phyloP scores from a whole-genome alignment of 2,888 invertebrate genomes.

The Lasius fuliginosus region DNA sequence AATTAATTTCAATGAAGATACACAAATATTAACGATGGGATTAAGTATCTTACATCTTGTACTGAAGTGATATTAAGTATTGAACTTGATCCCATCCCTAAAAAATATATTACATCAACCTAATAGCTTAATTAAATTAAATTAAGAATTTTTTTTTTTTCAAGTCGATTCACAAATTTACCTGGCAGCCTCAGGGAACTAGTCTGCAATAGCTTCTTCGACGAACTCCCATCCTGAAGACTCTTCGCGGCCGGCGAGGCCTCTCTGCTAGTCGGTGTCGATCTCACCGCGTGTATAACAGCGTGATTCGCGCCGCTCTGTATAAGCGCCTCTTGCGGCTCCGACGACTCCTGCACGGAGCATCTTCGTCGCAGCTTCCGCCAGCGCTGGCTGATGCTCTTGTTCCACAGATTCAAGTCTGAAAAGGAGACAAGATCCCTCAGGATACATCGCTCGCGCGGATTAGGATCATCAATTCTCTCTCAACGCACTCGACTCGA shows the following conservation, averaged over 20 bases:
- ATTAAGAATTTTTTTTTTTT: not conserved
- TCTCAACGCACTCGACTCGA: slow-evolving; percentile 1
- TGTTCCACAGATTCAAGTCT: slow-evolving; percentile 91
- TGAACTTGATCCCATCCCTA: too few species aligned
- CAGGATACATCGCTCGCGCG: not conserved
- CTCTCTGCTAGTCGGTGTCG: slow-evolving; percentile 84
- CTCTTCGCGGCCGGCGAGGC: slow-evolving; percentile 83
- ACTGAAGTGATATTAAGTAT: too few species aligned
- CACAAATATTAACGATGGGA: too few species aligned
- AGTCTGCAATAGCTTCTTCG: slow-evolving; percentile 83
- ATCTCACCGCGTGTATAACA: slow-evolving; percentile 80
- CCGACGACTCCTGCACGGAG: slow-evolving; percentile 87
- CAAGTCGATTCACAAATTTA: slow-evolving; percentile 57
- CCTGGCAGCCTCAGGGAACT: slow-evolving; percentile 87
- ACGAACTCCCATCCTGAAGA: slow-evolving; percentile 80
- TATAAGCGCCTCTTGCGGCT: slow-evolving; percentile 87
- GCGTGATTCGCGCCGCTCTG: slow-evolving; percentile 85
- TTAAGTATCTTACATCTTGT: too few species aligned
- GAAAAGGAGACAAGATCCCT: slow-evolving; percentile 68
- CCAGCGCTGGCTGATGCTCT: slow-evolving; percentile 92
- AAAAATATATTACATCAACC: not conserved
- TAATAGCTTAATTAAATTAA: not conserved
- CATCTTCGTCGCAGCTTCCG: slow-evolving; percentile 91
- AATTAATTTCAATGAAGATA: too few species aligned
- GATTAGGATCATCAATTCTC: not conserved